Percentiles rank a stretch among this genome's conserved stretches.
These are phyloP conservation scores for Atopsyche davidsoni DNA, from an alignment of 1,140 invertebrate species.

Conservation along the genomic window DNA sequence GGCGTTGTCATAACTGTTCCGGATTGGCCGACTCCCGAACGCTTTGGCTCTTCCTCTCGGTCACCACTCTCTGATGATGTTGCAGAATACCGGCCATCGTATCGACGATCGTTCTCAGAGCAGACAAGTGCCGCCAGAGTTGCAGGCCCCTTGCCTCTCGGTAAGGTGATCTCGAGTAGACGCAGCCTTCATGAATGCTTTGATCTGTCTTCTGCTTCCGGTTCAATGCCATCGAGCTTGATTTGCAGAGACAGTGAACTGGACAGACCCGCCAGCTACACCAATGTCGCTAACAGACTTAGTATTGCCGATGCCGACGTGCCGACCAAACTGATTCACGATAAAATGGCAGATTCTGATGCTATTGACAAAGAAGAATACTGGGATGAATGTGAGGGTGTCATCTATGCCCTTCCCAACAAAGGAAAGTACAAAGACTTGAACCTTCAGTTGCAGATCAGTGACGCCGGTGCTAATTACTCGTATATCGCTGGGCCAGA, in stretches of 20 bases:
- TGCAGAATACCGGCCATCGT: constrained; percentile 48
- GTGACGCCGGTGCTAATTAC: constrained; percentile 44
- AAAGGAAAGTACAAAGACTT: constrained; percentile 48
- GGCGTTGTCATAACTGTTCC: constrained; percentile 45
- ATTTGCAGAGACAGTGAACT: constrained; percentile 19
- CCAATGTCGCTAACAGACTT: constrained; percentile 19
- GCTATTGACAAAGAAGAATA: constrained; percentile 20
- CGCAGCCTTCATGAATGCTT: constrained; percentile 58
- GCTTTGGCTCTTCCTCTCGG: constrained; percentile 35
- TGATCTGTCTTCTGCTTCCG: constrained; percentile 43
- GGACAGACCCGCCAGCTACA: constrained; percentile 25
- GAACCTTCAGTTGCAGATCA: constrained; percentile 46
- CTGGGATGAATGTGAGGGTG: constrained; percentile 36
- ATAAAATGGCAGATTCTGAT: constrained; percentile 16
- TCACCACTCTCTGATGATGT: constrained; percentile 48
- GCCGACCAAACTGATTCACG: constrained; percentile 16
- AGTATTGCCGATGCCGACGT: constrained; percentile 9
- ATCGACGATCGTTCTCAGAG: constrained; percentile 60
- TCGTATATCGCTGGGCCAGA: constrained; percentile 39
- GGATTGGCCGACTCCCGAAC: constrained; percentile 39
- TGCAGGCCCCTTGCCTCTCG: constrained; percentile 40
- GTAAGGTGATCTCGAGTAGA: constrained; percentile 49
- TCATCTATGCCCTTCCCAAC: constrained; percentile 47
- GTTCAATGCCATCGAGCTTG: constrained; percentile 10
- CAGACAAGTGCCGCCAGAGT: constrained; percentile 42